Evolutionary conservation across 1,140 invertebrate genomes (phyloP).

Genomic region (Drosophila obscura): DNA sequence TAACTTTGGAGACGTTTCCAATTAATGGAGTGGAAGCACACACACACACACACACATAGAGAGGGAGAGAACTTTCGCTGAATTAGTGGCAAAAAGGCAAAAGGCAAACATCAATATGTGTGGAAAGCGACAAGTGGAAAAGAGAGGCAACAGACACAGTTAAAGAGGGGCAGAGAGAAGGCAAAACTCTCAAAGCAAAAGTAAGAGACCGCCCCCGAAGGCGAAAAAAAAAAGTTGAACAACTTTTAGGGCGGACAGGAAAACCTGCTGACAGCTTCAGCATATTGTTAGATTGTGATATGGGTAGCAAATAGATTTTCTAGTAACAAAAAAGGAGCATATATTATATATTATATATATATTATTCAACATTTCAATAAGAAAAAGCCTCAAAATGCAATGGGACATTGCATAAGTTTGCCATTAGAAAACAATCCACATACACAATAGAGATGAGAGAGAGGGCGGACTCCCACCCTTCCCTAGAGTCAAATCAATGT

Average conservation of each 20-base stretch:
- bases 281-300: conserved; percentile 46
- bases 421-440: conserved; percentile 39
- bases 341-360: neutral
- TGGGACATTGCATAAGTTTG: conserved; percentile 54
- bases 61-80: conserved; percentile 22
- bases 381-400: conserved; percentile 32
- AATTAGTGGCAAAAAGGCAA: conserved; percentile 57
- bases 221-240: conserved; percentile 42
- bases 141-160: neutral
- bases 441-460: conserved; percentile 10
- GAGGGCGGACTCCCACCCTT: neutral
- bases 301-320: conserved; percentile 19
- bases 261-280: conserved; percentile 35
- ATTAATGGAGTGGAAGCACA: conserved; percentile 72
- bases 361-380: conserved; percentile 43
- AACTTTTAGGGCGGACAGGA: conserved; percentile 19
- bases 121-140: neutral
- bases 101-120: conserved; percentile 59
- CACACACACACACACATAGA: neutral
- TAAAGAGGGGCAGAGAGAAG: neutral
- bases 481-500: conserved; percentile 29
- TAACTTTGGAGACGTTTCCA: conserved; percentile 35
- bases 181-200: conserved; percentile 42
- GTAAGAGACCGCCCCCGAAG: conserved; percentile 20
- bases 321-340: conserved; percentile 14